These are phyloP conservation scores for Petrocephalus sullivani DNA, from an alignment of 2,797 vertebrate genomes.

Conservation along the genomic window DNA sequence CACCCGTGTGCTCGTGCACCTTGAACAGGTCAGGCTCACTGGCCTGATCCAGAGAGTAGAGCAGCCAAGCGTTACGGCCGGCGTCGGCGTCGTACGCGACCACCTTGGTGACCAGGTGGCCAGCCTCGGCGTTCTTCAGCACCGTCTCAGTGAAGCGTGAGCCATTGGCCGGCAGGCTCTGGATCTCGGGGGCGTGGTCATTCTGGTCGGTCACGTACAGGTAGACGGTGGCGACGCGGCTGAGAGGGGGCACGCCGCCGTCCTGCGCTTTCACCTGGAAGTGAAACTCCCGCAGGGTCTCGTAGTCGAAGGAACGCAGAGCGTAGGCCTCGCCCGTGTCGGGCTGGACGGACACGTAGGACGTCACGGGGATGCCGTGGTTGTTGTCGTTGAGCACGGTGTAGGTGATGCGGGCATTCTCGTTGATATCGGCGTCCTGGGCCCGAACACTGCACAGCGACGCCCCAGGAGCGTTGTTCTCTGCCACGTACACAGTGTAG, in stretches of 20 bases:
- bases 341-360: slow-evolving; percentile 85
- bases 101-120: slow-evolving; percentile 91
- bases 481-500: slow-evolving; percentile 84
- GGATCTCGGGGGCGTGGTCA: slow-evolving; percentile 85
- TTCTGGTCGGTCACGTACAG: slow-evolving; percentile 91
- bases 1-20: slow-evolving; percentile 86
- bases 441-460: slow-evolving; percentile 85
- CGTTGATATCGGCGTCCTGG: slow-evolving; percentile 79
- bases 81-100: slow-evolving; percentile 91
- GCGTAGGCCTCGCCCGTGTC: slow-evolving; percentile 86
- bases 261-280: slow-evolving; percentile 91
- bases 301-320: slow-evolving; percentile 90
- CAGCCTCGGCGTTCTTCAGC: slow-evolving; percentile 77
- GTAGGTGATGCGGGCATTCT: slow-evolving; percentile 90
- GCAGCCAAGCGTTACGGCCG: slow-evolving; percentile 91
- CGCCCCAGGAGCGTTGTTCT: slow-evolving; percentile 84
- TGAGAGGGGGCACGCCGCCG: slow-evolving; percentile 79
- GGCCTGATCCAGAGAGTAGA: slow-evolving; percentile 76
- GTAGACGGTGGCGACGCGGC: slow-evolving; percentile 83
- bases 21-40: slow-evolving; percentile 85
- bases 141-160: slow-evolving; percentile 83
- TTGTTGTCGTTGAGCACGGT: slow-evolving; percentile 85
- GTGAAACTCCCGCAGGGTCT: slow-evolving; percentile 87
- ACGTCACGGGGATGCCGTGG: slow-evolving; percentile 84
- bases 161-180: slow-evolving; percentile 81